Conservation (phyloP, 2,888 invertebrate species). For the Ectemnius lituratus region DNA sequence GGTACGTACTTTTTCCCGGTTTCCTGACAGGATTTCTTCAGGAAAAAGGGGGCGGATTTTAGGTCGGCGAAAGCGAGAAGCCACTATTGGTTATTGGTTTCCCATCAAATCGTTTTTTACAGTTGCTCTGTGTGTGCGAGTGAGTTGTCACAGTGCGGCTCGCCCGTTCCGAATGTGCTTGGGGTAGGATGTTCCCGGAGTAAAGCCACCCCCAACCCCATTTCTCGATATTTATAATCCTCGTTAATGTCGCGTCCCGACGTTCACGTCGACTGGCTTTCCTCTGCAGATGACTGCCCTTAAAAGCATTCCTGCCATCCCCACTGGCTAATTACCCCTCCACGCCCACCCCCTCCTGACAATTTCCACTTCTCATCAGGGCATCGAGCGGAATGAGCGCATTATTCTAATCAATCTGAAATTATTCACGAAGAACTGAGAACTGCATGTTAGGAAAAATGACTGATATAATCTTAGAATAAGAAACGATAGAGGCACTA, state of each 20-base stretch:
- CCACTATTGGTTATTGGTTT: conserved; percentile 63
- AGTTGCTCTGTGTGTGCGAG: conserved; percentile 27
- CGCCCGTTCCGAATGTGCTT: conserved; percentile 9
- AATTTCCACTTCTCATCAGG: too few relatives aligned
- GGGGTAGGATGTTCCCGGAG: conserved; percentile 20
- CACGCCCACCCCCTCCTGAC: background rate
- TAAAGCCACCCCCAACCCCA: conserved; percentile 7
- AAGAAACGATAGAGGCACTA: too few relatives aligned
- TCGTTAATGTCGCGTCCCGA: conserved; percentile 41
- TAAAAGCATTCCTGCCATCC: background rate
- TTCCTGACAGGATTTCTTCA: conserved; percentile 26
- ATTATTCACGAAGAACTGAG: too few relatives aligned
- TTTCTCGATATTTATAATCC: conserved; percentile 53
- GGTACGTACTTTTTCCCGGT: conserved; percentile 21
- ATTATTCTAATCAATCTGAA: too few relatives aligned
- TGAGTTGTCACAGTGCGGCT: conserved; percentile 18
- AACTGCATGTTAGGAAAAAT: too few relatives aligned
- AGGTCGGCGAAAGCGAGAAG: conserved; percentile 39
- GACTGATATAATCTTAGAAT: background rate
- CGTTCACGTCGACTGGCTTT: conserved; percentile 18
- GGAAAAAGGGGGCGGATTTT: conserved; percentile 38
- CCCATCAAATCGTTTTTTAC: conserved; percentile 56
- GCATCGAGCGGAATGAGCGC: too few relatives aligned
- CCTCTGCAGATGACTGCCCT: conserved; percentile 19
- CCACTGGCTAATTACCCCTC: conserved; percentile 6